phyloP scores from a whole-genome alignment of 2,113 vertebrate species.

The Myanophis thanlyinensis region DNA sequence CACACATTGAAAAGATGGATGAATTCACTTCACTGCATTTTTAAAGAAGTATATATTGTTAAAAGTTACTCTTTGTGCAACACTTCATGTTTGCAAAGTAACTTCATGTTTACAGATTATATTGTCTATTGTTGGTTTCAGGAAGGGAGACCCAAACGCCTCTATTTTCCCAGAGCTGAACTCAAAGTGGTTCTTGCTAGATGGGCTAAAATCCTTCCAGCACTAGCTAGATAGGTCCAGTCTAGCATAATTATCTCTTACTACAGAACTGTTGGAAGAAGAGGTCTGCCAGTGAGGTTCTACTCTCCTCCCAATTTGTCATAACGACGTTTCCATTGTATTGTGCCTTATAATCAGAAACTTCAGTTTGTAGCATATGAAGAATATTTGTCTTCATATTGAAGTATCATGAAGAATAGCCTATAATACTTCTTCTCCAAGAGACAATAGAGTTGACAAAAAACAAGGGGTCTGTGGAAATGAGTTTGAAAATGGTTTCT shows the following conservation, averaged over 20 bases:
- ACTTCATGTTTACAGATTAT: not conserved
- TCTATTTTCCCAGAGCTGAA: not conserved
- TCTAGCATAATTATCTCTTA: not conserved
- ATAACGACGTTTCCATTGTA: not conserved
- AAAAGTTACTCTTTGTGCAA: not conserved
- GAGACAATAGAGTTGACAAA: not conserved
- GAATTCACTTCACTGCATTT: not conserved
- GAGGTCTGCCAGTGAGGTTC: not conserved
- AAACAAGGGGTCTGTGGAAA: not conserved
- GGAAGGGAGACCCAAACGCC: not conserved
- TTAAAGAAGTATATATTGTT: not conserved
- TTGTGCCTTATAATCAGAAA: not conserved
- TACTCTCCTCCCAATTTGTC: not conserved
- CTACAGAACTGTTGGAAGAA: not conserved
- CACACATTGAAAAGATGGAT: not conserved
- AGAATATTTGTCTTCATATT: not conserved
- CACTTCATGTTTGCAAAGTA: not conserved
- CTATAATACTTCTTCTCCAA: not conserved
- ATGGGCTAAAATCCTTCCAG: not conserved
- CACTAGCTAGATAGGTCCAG: not conserved
- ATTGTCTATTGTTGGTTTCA: not conserved
- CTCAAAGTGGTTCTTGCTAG: not conserved
- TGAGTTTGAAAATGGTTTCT: not conserved
- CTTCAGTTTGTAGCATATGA: not conserved
- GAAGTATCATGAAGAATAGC: not conserved